Evolutionary conservation across 92 coral and sea anemone genomes (phyloP).

Genomic region (Parazoanthus atlanticus): DNA sequence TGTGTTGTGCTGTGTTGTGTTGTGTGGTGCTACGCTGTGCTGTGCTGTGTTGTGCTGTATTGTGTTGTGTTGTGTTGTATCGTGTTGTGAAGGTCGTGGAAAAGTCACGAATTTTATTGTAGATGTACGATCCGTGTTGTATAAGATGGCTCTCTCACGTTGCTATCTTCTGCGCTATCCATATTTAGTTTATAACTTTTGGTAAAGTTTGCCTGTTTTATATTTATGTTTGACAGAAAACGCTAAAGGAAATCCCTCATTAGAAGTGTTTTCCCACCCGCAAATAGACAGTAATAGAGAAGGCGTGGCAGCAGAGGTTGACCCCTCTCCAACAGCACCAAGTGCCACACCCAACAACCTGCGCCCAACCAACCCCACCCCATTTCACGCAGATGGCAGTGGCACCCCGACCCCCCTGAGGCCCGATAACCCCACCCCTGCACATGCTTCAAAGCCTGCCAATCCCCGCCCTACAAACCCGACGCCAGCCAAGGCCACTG

Average conservation of each 20-base stretch:
- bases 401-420: constrained; percentile 91
- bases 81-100: too few relatives aligned
- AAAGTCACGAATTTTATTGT: too few relatives aligned
- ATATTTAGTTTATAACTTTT: too few relatives aligned
- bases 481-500: constrained; percentile 78
- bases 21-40: too few relatives aligned
- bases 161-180: too few relatives aligned
- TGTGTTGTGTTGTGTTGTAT: too few relatives aligned
- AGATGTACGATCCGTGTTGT: too few relatives aligned
- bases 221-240: neutral
- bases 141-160: too few relatives aligned
- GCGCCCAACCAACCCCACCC: constrained; percentile 99
- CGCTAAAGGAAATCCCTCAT: neutral
- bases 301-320: constrained; percentile 8
- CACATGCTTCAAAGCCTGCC: constrained; percentile 75
- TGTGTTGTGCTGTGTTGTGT: too few relatives aligned
- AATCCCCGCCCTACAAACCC: constrained; percentile 89
- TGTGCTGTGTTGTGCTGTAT: too few relatives aligned
- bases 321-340: constrained; percentile 42
- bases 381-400: constrained; percentile 91
- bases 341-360: constrained; percentile 81
- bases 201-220: neutral
- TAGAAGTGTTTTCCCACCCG: neutral
- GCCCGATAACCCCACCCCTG: constrained; percentile 96
- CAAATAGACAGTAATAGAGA: neutral